Conservation (phyloP, 2,888 invertebrate genomes). For the Napeogenes inachia region DNA sequence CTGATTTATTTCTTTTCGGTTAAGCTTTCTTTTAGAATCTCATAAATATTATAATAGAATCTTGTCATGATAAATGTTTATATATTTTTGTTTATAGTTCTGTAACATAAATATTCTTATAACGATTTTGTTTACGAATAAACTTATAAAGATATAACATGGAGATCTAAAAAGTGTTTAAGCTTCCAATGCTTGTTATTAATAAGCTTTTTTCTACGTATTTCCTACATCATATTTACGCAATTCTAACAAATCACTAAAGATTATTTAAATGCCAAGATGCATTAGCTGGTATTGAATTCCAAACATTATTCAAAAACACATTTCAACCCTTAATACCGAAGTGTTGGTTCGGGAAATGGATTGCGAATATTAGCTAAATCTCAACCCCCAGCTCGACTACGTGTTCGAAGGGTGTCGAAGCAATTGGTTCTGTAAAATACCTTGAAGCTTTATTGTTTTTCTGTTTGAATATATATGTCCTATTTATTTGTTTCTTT, state of each 20-base stretch:
- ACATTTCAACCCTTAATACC: constrained; percentile 16
- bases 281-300: constrained; percentile 11
- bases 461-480: background rate
- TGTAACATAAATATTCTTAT: too few relatives aligned
- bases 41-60: too few relatives aligned
- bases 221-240: background rate
- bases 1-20: too few relatives aligned
- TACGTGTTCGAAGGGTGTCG: constrained; percentile 31
- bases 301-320: constrained; percentile 11
- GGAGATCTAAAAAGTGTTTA: too few relatives aligned
- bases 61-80: too few relatives aligned
- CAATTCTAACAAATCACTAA: background rate
- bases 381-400: constrained; percentile 57
- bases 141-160: too few relatives aligned
- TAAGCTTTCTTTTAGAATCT: too few relatives aligned
- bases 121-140: too few relatives aligned
- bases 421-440: constrained; percentile 2
- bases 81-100: too few relatives aligned
- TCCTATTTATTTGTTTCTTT: background rate
- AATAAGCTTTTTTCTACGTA: too few relatives aligned
- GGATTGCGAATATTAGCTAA: constrained; percentile 76
- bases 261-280: background rate
- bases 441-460: background rate
- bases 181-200: too few relatives aligned
- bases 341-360: constrained; percentile 45